Base-by-base conservation (phyloP, 2,888 invertebrate genomes). In the Chrysolina haemoptera region DNA sequence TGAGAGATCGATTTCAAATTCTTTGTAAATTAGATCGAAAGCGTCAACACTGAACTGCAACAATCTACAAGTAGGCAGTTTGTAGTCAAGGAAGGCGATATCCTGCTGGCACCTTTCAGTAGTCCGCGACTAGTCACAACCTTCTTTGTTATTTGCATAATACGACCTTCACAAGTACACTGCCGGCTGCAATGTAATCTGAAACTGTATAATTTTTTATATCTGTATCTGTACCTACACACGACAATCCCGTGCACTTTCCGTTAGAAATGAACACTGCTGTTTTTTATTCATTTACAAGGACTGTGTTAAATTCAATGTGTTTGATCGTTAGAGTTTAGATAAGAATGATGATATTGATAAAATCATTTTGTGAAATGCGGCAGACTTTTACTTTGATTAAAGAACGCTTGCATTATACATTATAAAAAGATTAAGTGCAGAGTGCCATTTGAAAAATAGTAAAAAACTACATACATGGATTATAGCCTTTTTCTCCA, bases 161-260 rank as follows among this genome's bases (percentile, higher is more conserved):
- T 82, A 79, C 82, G 84, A 80, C 84, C 84, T 84, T 84, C 84
- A 81, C 77, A 83, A 82, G 81, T 80, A 82, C 81, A 78, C 75
- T 75, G 75, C 11, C 53, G n/a, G 22, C 59, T 22, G n/a, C 27
- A 10, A 59, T 59, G n/a, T 59, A 35, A 27, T 59, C 59, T 35
- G 59, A 27, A 59, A 59, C 59, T 59, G 59, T 35, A 59, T 59
- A 27, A 53, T 20, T 59, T 35, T 59, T 35, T 59, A 27, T 35
- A 35, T 59, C 14, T 59, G 35, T 59, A 14, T n/a, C 59, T 59
- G 27, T n/a, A 59, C n/a, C 46, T 46, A n/a, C n/a, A 35, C 59
- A 59, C 1, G 59, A 59, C 59, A 59, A 35, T 59, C 59, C 27
- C 59, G 59, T 59, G 59, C 35, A 59, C 59, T 22, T 27, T 27